Percentiles rank a stretch among this genome's conserved stretches.
phyloP scores from a whole-genome alignment of 2,888 invertebrate genomes.

The Xiphydria camelus region DNA sequence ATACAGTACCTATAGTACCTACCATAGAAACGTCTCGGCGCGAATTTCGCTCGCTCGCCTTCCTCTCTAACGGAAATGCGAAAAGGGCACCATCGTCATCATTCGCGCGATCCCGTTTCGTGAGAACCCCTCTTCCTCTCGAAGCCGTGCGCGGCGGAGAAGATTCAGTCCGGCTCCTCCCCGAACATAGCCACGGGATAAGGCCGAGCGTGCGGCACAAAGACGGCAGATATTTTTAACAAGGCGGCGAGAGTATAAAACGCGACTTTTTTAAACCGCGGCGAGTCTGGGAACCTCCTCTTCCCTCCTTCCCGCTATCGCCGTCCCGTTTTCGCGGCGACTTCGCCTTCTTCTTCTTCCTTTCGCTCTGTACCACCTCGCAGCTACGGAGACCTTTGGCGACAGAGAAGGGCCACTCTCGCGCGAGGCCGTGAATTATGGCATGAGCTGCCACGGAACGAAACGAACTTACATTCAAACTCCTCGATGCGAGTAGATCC shows the following conservation, averaged over 20 bases:
- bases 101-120: conserved; percentile 11
- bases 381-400: conserved; percentile 19
- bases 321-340: conserved; percentile 5
- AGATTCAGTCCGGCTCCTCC: conserved; percentile 9
- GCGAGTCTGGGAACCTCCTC: conserved; percentile 19
- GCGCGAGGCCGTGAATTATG: conserved; percentile 27
- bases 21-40: too few species aligned
- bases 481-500: conserved; percentile 27
- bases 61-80: too few species aligned
- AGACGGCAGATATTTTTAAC: conserved; percentile 35
- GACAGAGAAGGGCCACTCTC: conserved; percentile 23
- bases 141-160: conserved; percentile 7
- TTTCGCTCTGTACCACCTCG: conserved; percentile 5
- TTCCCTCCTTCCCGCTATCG: conserved; percentile 19
- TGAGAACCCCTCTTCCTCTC: conserved; percentile 8
- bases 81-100: too few species aligned
- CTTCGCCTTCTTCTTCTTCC: background rate
- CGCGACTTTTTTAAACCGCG: conserved; percentile 25
- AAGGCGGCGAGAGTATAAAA: conserved; percentile 26
- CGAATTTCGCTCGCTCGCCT: too few species aligned
- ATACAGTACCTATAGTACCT: too few species aligned
- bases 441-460: conserved; percentile 20
- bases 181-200: conserved; percentile 11
- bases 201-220: conserved; percentile 6
- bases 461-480: conserved; percentile 32